These are phyloP conservation scores for Acanthiza pusilla DNA, from an alignment of 2,797 vertebrate species.

Conservation along the genomic window DNA sequence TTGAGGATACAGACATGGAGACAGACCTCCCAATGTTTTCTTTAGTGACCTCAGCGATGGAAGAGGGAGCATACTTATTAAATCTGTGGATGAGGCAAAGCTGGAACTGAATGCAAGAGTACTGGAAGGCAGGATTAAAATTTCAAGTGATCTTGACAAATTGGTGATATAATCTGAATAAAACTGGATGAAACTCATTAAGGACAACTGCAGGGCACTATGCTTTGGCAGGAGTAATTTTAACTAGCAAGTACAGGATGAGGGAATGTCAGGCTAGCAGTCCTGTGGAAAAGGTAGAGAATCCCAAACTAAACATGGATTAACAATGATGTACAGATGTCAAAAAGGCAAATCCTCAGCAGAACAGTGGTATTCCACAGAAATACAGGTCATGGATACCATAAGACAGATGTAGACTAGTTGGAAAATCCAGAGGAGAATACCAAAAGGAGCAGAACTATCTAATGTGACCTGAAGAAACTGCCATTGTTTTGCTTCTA, in stretches of 20 bases:
- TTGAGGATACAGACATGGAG: neutral
- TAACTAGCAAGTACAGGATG: neutral
- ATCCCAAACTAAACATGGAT: neutral
- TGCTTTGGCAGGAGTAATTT: slow-evolving; percentile 12
- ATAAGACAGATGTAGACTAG: neutral
- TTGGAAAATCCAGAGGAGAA: neutral
- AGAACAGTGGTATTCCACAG: neutral
- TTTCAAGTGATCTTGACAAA: slow-evolving; percentile 37
- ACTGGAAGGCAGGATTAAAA: slow-evolving; percentile 56
- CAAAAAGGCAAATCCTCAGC: neutral
- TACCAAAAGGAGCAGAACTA: neutral
- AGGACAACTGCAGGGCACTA: slow-evolving; percentile 33
- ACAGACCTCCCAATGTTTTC: slow-evolving; percentile 24
- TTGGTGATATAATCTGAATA: slow-evolving; percentile 34
- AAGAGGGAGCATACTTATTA: slow-evolving; percentile 1
- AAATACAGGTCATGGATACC: neutral
- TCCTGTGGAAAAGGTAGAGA: neutral
- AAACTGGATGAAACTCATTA: slow-evolving; percentile 42
- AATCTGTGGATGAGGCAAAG: slow-evolving; percentile 40
- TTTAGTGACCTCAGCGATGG: slow-evolving; percentile 39
- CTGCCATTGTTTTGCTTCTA: neutral
- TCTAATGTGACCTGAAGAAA: neutral
- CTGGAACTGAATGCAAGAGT: slow-evolving; percentile 16
- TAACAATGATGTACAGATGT: neutral
- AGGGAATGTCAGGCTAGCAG: neutral